Evolutionary conservation across 2,113 vertebrate genomes (phyloP), one percentile per base, ranked within the genome.

Genomic region (Thermophis baileyi): DNA sequence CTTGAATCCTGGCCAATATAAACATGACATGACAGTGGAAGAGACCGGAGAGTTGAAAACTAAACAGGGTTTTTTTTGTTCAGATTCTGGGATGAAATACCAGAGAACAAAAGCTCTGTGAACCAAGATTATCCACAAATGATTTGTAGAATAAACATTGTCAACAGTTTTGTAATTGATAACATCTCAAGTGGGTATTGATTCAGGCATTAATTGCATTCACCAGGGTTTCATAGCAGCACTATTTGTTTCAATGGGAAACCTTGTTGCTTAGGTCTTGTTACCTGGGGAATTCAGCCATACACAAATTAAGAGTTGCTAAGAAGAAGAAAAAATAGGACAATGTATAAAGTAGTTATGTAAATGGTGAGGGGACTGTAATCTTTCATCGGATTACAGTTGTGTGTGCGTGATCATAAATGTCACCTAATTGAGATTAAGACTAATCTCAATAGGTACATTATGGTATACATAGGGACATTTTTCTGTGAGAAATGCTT

Each of bases 181-280:
- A 91, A 30, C 87, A 60, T 50, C 63, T 93, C 50, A 90, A 91
- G 63, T 40, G 6, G 4, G 92, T 94, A 92, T 92, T 96, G 87
- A 55, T 95, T 95, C 94, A 94, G 92, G 86, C 93, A 96, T 94
- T 10, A 51, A 63, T 4, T 93, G 81, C 95, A 93, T 94, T 96
- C 92, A 30, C 53, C 91, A 74, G 74, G 54, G 54, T 85, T 89
- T 91, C 18, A 55, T 85, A 44, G 35, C 81, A 88, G 46, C 69
- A 25, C 63, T 92, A 27, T 0, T 88, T 89, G 85, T 93, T 91
- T 93, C 89, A 18, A 88, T 90, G 89, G 24, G 20, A 91, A 74
- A 85, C 24, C 25, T 85, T 57, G 95, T 96, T 1, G 3, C 95
- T 93, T 96, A 89, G 94, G 92, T 94, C 81, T 63, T 27, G 94